Evolutionary conservation across 2,797 vertebrate genomes (phyloP), one percentile per base, ranked within the genome.

Genomic region (Anisognathus igniventris): DNA sequence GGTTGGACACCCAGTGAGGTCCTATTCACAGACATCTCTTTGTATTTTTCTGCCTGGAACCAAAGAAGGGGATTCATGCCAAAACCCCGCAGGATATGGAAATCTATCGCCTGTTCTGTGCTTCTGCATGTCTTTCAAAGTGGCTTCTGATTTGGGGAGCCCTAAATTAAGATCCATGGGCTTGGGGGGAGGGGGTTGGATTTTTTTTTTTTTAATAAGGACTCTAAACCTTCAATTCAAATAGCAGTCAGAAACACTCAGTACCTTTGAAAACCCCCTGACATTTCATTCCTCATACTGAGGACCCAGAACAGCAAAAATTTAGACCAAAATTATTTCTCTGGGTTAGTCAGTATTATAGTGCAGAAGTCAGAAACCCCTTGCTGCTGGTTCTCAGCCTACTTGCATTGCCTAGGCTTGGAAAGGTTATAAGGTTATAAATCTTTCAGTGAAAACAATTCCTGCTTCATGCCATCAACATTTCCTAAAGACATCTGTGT

Each of bases 1-100:
- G 91, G 89, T n/a, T 95, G 93, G 93, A 95, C 92, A 93, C 95
- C 93, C 91, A 90, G 94, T 10, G 87, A 96, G 91, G 93, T 93
- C 95, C 92, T 96, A 97, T 94, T 96, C 96, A 96, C 85, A 96
- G 92, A 94, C 75, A 1, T 88, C 82, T 86, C 95, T 96, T 91
- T 97, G 96, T 96, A 91, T 96, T 96, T 96, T 96, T 96, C 93
- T 94, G 87, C 92, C 91, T 96, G 92, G 94, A 95, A 94, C 94
- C 94, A 96, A 94, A 96, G 91, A 90, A 96, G 92, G 93, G 94
- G 94, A 94, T 96, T 96, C 95, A 93, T 96, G 93, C 95, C 93
- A 94, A 92, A 97, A 96, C 95, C 81, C 93, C 84, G 96, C 96
- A 96, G 92, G 95, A 94, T 95, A 93, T 96, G 93, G 94, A 95